phyloP scores from a whole-genome alignment of 2,113 vertebrate genomes.

The Paracyprichromis sp. region DNA sequence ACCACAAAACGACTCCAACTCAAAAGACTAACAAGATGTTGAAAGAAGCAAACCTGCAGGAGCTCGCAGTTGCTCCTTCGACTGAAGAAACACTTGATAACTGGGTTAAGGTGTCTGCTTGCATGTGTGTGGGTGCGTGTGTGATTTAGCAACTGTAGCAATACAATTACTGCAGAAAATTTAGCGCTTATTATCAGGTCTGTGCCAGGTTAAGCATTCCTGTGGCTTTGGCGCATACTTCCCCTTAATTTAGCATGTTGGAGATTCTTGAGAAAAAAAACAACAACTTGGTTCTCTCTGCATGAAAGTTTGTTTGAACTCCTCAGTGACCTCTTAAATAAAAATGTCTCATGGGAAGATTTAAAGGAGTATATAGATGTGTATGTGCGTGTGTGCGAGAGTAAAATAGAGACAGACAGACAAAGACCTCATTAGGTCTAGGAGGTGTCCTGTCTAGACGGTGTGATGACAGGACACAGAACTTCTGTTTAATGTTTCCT shows the following conservation, averaged over 20 bases:
- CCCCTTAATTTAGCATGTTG: background rate
- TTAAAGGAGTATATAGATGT: background rate
- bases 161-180: conserved; percentile 28
- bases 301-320: background rate
- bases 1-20: background rate
- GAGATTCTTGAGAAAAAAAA: background rate
- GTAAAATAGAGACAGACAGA: conserved; percentile 18
- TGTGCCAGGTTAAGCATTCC: conserved; percentile 43
- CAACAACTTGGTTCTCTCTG: background rate
- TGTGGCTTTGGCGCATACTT: conserved; percentile 3
- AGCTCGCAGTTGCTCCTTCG: background rate
- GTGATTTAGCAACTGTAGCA: background rate
- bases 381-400: background rate
- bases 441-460: conserved; percentile 68
- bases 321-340: background rate
- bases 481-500: conserved; percentile 65
- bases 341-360: background rate
- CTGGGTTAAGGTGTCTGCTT: background rate
- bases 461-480: conserved; percentile 66
- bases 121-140: background rate
- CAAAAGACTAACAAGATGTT: background rate
- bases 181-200: conserved; percentile 13
- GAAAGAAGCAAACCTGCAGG: background rate
- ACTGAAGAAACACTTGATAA: background rate
- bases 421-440: conserved; percentile 63